Conservation (phyloP, 1,140 invertebrate species). For the Zophobas morio region DNA sequence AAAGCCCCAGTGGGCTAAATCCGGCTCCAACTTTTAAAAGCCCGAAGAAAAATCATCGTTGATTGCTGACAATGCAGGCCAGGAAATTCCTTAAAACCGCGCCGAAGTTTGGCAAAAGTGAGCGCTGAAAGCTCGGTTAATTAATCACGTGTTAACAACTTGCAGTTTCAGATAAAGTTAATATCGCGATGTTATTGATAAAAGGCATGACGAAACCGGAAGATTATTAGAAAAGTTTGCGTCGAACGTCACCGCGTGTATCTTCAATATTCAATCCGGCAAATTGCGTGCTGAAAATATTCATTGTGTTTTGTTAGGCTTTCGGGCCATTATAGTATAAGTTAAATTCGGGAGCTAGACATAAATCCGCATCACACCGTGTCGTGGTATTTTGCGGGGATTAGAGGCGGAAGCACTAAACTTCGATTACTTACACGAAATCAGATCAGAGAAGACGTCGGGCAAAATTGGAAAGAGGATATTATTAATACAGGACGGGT, state of each 20-base stretch:
- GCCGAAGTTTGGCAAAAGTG: background rate
- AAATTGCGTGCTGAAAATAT: conserved; percentile 6
- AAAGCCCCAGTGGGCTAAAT: background rate
- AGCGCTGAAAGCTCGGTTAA: conserved; percentile 10
- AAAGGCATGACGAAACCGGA: background rate
- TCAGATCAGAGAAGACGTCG: conserved; percentile 41
- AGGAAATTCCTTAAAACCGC: background rate
- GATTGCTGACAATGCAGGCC: conserved; percentile 4
- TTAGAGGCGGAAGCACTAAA: conserved; percentile 31
- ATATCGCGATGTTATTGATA: conserved; percentile 6
- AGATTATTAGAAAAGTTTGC: conserved; percentile 12
- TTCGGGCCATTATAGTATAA: background rate
- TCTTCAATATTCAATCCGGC: conserved; percentile 13
- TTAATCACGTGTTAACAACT: conserved; percentile 46
- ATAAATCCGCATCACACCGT: conserved; percentile 20
- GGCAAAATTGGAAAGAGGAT: conserved; percentile 39
- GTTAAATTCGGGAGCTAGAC: conserved; percentile 6
- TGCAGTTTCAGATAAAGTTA: conserved; percentile 27
- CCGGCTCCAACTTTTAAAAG: background rate
- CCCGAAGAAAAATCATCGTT: conserved; percentile 2
- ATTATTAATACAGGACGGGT: conserved; percentile 37
- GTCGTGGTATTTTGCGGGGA: conserved; percentile 25
- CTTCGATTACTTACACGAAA: conserved; percentile 41
- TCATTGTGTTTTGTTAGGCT: background rate
- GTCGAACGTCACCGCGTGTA: background rate